These are phyloP conservation scores for Pteromalus puparum DNA, from an alignment of 1,140 invertebrate genomes.

Conservation along the genomic window DNA sequence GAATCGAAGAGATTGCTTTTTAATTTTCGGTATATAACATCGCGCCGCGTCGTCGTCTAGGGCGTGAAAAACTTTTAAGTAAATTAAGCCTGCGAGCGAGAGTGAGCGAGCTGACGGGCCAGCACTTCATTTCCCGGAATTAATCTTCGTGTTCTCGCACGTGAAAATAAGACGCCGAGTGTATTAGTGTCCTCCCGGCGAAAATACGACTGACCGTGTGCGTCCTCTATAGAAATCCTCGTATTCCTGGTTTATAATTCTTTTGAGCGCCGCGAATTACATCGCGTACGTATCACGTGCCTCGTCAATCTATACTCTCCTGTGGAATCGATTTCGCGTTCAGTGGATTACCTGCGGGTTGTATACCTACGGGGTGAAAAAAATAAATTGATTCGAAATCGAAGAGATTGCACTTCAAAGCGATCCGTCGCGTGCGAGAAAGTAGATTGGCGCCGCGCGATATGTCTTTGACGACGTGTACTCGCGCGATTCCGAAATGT, in stretches of 20 bases:
- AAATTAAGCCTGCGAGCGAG: not conserved
- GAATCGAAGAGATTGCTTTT: conserved; percentile 2
- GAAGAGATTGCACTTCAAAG: not conserved
- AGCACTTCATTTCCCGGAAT: not conserved
- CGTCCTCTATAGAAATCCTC: too few species aligned
- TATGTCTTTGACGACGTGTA: conserved; percentile 24
- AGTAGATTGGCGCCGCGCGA: conserved; percentile 15
- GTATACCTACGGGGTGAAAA: not conserved
- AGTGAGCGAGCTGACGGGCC: not conserved
- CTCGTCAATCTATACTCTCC: too few species aligned
- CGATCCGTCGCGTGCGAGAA: not conserved
- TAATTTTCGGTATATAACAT: not conserved
- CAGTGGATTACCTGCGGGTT: too few species aligned
- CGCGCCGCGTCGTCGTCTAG: not conserved
- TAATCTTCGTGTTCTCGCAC: conserved; percentile 23
- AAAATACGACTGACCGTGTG: too few species aligned
- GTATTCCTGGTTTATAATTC: too few species aligned
- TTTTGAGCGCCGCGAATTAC: too few species aligned
- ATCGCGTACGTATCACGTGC: too few species aligned
- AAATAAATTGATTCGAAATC: conserved; percentile 32
- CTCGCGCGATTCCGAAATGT: too few species aligned
- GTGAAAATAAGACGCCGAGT: too few species aligned
- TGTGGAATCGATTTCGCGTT: too few species aligned
- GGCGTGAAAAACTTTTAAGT: conserved; percentile 35
- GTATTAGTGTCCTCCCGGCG: too few species aligned